Percentiles rank a stretch among this genome's conserved stretches.
These are phyloP conservation scores for Hyphantria cunea DNA, from an alignment of 1,140 invertebrate species.

Conservation along the genomic window DNA sequence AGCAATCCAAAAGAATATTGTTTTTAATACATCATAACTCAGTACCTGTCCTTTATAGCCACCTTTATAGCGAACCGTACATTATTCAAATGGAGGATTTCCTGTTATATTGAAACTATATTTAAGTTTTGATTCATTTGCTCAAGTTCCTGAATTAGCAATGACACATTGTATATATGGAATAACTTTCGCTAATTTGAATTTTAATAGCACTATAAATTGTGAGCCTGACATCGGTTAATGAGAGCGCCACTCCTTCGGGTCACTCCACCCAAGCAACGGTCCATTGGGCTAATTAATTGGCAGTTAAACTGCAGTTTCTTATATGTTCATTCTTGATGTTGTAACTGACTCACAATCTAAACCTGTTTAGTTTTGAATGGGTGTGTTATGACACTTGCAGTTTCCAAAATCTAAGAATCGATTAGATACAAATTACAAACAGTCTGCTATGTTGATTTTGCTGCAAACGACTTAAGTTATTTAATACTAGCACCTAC, in stretches of 20 bases:
- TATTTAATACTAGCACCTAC: background rate
- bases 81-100: too few species aligned
- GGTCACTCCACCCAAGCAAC: constrained; percentile 34
- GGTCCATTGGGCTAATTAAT: constrained; percentile 39
- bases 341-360: constrained; percentile 16
- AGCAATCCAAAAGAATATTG: too few species aligned
- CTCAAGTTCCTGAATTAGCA: background rate
- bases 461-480: background rate
- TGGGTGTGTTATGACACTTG: too few species aligned
- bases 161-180: constrained; percentile 29
- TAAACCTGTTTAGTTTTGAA: constrained; percentile 22
- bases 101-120: too few species aligned
- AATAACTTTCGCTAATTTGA: constrained; percentile 54
- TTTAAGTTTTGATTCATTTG: constrained; percentile 9
- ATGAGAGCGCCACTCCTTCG: constrained; percentile 39
- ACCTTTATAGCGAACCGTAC: too few species aligned
- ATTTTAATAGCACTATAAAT: constrained; percentile 49
- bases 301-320: constrained; percentile 34
- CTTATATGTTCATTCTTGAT: constrained; percentile 34
- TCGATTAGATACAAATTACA: constrained; percentile 9
- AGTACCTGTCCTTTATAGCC: too few species aligned
- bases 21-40: too few species aligned
- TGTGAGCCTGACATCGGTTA: constrained; percentile 32
- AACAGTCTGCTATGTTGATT: background rate
- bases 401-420: too few species aligned